Conservation (phyloP, 30 jellyfish, hydroid and myxozoan genomes). For the Sanderia malayensis region DNA sequence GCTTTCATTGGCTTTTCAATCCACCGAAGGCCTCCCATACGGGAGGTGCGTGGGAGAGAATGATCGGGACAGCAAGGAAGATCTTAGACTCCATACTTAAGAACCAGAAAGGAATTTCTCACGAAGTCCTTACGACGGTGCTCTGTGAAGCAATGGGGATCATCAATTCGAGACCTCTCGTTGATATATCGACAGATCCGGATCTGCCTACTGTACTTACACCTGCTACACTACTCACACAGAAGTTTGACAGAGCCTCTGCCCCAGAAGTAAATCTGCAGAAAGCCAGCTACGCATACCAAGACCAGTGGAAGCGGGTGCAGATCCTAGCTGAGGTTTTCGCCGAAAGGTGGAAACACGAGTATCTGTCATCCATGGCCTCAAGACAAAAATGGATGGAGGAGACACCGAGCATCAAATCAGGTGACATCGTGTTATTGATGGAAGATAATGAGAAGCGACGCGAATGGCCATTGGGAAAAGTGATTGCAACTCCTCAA, state of each 20-base stretch:
- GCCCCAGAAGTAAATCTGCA: slow-evolving; percentile 11
- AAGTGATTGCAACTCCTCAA: slow-evolving; percentile 6
- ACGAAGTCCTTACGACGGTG: slow-evolving; percentile 35
- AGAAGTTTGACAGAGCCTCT: slow-evolving; percentile 25
- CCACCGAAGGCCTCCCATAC: slow-evolving; percentile 51
- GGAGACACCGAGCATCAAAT: slow-evolving; percentile 16
- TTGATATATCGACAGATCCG: slow-evolving; percentile 33
- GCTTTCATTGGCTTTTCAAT: slow-evolving; percentile 42
- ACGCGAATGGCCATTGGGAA: slow-evolving; percentile 9
- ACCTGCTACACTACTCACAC: slow-evolving; percentile 31
- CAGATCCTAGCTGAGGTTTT: slow-evolving; percentile 5
- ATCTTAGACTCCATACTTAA: slow-evolving; percentile 18
- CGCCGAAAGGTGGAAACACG: slow-evolving; percentile 24
- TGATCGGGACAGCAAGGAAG: slow-evolving; percentile 33
- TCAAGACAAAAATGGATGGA: slow-evolving; percentile 6
- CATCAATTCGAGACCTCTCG: slow-evolving; percentile 43
- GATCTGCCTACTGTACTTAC: slow-evolving; percentile 28
- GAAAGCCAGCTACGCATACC: neutral
- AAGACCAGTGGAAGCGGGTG: slow-evolving; percentile 19
- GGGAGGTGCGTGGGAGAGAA: slow-evolving; percentile 63
- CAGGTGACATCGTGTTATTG: neutral
- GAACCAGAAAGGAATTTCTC: slow-evolving; percentile 10
- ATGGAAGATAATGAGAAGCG: slow-evolving; percentile 6
- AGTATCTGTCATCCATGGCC: slow-evolving; percentile 15
- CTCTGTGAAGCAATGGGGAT: slow-evolving; percentile 33